Evolutionary conservation across 2,113 vertebrate species (phyloP).

Genomic region (Callaeas wilsoni): DNA sequence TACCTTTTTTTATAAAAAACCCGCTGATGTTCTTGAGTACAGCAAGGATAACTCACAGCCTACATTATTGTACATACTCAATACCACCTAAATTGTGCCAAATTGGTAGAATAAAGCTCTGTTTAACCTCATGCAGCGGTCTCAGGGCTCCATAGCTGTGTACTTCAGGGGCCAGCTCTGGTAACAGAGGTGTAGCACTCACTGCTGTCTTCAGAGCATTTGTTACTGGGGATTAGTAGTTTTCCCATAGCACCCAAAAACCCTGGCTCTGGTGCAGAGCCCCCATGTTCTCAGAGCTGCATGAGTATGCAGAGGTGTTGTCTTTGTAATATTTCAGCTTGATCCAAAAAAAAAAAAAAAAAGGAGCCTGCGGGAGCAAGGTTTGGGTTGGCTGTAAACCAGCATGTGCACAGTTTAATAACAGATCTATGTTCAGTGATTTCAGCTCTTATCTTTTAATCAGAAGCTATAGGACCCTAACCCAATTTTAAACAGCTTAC

Average conservation of each 20-base stretch:
- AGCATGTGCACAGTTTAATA: conserved; percentile 31
- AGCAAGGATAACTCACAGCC: background rate
- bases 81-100: background rate
- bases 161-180: background rate
- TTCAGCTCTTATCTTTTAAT: conserved; percentile 62
- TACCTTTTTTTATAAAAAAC: background rate
- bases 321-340: background rate
- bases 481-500: conserved; percentile 55
- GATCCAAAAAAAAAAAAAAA: background rate
- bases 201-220: background rate
- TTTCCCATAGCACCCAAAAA: background rate
- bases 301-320: background rate
- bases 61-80: background rate
- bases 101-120: background rate
- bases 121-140: background rate
- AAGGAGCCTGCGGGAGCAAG: background rate
- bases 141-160: background rate
- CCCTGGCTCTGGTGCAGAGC: background rate
- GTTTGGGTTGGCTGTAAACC: conserved; percentile 44
- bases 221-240: background rate
- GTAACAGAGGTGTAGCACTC: background rate
- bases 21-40: background rate
- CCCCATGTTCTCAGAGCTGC: background rate
- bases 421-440: conserved; percentile 60
- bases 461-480: conserved; percentile 59